Conservation (phyloP, 1,140 invertebrate species). For the Oryzaephilus surinamensis region DNA sequence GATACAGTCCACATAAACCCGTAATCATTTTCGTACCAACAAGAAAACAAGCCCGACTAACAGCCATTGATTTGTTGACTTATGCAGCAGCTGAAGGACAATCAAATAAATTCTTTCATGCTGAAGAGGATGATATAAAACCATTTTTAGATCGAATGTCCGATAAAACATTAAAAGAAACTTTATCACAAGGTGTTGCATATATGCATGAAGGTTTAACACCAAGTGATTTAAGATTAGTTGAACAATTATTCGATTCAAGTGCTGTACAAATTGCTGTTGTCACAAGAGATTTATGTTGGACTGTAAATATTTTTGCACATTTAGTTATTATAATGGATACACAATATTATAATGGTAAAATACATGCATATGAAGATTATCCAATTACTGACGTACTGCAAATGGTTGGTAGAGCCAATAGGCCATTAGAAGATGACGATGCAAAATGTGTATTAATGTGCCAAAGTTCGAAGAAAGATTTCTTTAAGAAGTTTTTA, state of each 20-base stretch:
- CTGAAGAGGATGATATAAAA: slow-evolving; percentile 73
- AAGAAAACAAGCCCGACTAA: slow-evolving; percentile 82
- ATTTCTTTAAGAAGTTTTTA: slow-evolving; percentile 98
- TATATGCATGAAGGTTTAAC: slow-evolving; percentile 94
- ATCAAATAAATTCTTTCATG: slow-evolving; percentile 79
- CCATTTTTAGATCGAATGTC: slow-evolving; percentile 78
- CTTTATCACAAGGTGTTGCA: slow-evolving; percentile 85
- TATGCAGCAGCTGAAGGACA: slow-evolving; percentile 82
- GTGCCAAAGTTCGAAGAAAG: slow-evolving; percentile 96
- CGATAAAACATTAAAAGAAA: slow-evolving; percentile 83
- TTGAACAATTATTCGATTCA: slow-evolving; percentile 86
- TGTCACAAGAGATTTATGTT: slow-evolving; percentile 81
- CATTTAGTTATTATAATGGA: slow-evolving; percentile 97
- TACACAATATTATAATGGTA: slow-evolving; percentile 95
- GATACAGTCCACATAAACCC: slow-evolving; percentile 80
- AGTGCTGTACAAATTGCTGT: slow-evolving; percentile 93
- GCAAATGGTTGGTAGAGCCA: slow-evolving; percentile 93
- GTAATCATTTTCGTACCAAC: slow-evolving; percentile 96
- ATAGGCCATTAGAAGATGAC: slow-evolving; percentile 81
- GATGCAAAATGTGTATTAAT: slow-evolving; percentile 94
- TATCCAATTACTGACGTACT: slow-evolving; percentile 95
- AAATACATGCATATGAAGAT: slow-evolving; percentile 87
- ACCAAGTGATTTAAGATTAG: slow-evolving; percentile 70
- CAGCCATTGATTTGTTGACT: slow-evolving; percentile 91
- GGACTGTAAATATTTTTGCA: slow-evolving; percentile 77